Conservation (phyloP, 2,888 invertebrate species). For the Watsonalla binaria region DNA sequence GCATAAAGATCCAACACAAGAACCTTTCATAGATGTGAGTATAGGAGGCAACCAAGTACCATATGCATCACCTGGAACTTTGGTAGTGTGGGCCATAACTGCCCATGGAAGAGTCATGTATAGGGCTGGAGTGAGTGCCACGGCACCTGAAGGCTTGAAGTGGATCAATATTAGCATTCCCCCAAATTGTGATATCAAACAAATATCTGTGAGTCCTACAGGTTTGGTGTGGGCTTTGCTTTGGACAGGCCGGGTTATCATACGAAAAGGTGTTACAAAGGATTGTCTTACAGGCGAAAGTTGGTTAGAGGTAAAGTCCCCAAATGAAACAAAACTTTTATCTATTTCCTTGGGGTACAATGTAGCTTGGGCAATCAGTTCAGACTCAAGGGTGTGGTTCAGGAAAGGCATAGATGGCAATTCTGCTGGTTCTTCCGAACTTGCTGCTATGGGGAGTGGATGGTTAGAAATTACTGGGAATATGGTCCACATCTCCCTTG, state of each 20-base stretch:
- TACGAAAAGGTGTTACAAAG: slow-evolving; percentile 90
- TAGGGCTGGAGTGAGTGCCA: slow-evolving; percentile 87
- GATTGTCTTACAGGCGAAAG: slow-evolving; percentile 84
- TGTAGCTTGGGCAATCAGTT: slow-evolving; percentile 88
- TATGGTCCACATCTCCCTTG: slow-evolving; percentile 90
- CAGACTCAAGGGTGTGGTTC: slow-evolving; percentile 92
- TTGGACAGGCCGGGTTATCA: slow-evolving; percentile 89
- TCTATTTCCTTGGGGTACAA: slow-evolving; percentile 91
- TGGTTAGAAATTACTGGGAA: slow-evolving; percentile 95
- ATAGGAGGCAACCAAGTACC: slow-evolving; percentile 92
- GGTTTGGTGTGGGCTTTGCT: slow-evolving; percentile 93
- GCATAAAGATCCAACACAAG: slow-evolving; percentile 93
- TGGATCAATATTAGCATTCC: slow-evolving; percentile 90
- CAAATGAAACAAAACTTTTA: slow-evolving; percentile 82
- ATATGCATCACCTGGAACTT: slow-evolving; percentile 85
- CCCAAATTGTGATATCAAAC: slow-evolving; percentile 88
- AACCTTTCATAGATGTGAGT: slow-evolving; percentile 94
- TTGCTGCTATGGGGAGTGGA: slow-evolving; percentile 87
- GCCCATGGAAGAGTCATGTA: slow-evolving; percentile 94
- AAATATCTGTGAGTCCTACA: slow-evolving; percentile 90
- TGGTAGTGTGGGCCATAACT: slow-evolving; percentile 95
- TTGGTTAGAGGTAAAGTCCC: slow-evolving; percentile 90
- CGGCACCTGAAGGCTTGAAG: slow-evolving; percentile 91
- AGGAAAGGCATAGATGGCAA: slow-evolving; percentile 85
- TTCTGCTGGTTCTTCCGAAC: slow-evolving; percentile 84